Base-by-base conservation (phyloP, 2,888 invertebrate genomes). In the Sabatieria punctata region DNA sequence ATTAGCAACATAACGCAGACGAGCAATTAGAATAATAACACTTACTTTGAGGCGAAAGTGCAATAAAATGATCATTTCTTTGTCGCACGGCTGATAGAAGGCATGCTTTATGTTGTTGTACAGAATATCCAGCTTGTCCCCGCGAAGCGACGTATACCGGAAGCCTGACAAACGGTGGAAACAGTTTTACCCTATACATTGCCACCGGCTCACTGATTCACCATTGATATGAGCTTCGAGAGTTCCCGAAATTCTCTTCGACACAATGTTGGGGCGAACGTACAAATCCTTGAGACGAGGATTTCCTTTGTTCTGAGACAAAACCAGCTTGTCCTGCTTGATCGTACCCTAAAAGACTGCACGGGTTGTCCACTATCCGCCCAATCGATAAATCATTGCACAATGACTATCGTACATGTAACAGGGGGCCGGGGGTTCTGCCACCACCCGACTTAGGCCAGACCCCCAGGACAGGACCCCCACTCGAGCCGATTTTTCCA, bases 41-140 rank as follows among this genome's bases (percentile, higher is more conserved):
- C 55, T 56, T 63, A 77, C 77, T 70, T 88, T 93, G 51, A 97
- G 75, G 72, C 97, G 91, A 70, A 99, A 99, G 74, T 97, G 97
- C 49, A 99, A 73, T 24, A 99, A 73, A 64, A 99, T 97, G 49
- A 99, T 95, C 93, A 99, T 95, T 73, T 97, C 97, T 51, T 89
- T 85, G 66, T 99, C 95, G 19, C 43, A 26, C 0, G 93, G 93
- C 72, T 93, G 91, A 72, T 95, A 99, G 74, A 97, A 89, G 8
- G 97, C 93, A 66, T 95, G 89, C 67, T 93, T 91, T 56, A 99
- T 95, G 69, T 97, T 99, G 72, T 97, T 97, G 69, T 95, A 97
- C 45, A 97, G 72, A 59, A 97, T 95, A 63, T 97, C 97, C 6
- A 99, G 93, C 75, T 97, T 97, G 65, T 99, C 97, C 4, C 97